phyloP scores from a whole-genome alignment of 2,888 invertebrate genomes.

The Caenorhabditis zanzibari region DNA sequence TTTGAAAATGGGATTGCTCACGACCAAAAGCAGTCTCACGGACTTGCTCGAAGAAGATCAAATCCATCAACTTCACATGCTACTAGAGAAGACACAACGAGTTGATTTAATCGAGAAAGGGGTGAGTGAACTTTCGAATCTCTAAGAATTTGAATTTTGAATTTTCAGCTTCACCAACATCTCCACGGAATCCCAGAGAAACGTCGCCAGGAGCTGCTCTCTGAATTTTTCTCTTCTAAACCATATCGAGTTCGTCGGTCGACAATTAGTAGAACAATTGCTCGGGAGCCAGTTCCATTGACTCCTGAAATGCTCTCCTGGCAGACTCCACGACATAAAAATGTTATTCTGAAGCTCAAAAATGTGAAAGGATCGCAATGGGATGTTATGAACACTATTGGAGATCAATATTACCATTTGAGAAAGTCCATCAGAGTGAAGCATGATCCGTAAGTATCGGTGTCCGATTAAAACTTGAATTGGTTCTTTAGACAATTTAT shows the following conservation, averaged over 20 bases:
- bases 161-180: slow-evolving; percentile 62
- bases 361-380: slow-evolving; percentile 54
- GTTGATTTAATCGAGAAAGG: slow-evolving; percentile 62
- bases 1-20: slow-evolving; percentile 16
- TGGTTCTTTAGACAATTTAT: slow-evolving; percentile 46
- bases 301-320: slow-evolving; percentile 61
- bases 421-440: slow-evolving; percentile 59
- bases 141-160: not conserved
- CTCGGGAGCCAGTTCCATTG: slow-evolving; percentile 55
- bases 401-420: slow-evolving; percentile 69
- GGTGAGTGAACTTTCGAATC: slow-evolving; percentile 40
- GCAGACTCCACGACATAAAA: slow-evolving; percentile 53
- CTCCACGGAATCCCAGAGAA: slow-evolving; percentile 64
- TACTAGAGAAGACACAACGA: slow-evolving; percentile 59
- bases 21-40: slow-evolving; percentile 8
- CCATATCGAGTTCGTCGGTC: slow-evolving; percentile 44
- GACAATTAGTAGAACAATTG: slow-evolving; percentile 17
- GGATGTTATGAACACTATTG: slow-evolving; percentile 66
- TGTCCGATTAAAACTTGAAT: not conserved
- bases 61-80: slow-evolving; percentile 55
- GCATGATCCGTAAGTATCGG: slow-evolving; percentile 55
- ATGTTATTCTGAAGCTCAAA: slow-evolving; percentile 17
- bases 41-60: slow-evolving; percentile 64
- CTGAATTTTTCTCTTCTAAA: slow-evolving; percentile 68
- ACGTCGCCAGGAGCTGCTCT: slow-evolving; percentile 54